These are phyloP conservation scores for Dysidea cf. avara DNA, from an alignment of 37 sponge, comb jelly and placozoan species.

Conservation along the genomic window DNA sequence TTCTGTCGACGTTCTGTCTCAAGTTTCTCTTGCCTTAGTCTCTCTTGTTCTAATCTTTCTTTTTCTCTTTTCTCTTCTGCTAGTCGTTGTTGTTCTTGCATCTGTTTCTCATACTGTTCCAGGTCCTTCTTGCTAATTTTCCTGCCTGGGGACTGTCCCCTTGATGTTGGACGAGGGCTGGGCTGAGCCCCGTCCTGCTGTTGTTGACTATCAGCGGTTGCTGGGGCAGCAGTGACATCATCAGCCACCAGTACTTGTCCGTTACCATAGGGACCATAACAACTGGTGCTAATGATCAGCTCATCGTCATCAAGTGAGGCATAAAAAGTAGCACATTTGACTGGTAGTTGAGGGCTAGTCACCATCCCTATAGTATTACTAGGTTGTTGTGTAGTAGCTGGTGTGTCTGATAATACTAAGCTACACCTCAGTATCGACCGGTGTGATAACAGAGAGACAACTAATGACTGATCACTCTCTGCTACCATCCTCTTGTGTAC, in stretches of 20 bases:
- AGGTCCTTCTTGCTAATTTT: conserved; percentile 65
- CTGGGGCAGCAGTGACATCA: too few relatives aligned
- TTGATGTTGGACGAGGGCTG: conserved; percentile 22
- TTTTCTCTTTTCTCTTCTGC: conserved; percentile 41
- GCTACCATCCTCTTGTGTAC: background rate
- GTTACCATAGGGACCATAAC: conserved; percentile 69
- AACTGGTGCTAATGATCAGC: conserved; percentile 38
- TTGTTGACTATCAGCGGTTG: too few relatives aligned
- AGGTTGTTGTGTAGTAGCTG: too few relatives aligned
- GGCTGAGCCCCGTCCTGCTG: conserved; percentile 1
- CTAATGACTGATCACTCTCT: too few relatives aligned
- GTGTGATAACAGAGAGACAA: too few relatives aligned
- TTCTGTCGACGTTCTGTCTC: conserved; percentile 2
- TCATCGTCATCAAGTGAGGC: conserved; percentile 41
- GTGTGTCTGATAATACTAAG: too few relatives aligned
- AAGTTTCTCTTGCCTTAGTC: conserved; percentile 1
- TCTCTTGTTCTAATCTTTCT: conserved; percentile 23
- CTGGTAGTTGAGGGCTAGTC: conserved; percentile 43
- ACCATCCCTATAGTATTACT: too few relatives aligned
- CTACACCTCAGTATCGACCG: too few relatives aligned
- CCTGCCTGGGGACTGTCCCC: conserved; percentile 13
- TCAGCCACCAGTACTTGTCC: too few relatives aligned
- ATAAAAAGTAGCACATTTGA: conserved; percentile 13
- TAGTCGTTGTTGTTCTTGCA: conserved; percentile 52
- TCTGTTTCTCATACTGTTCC: conserved; percentile 53